Percentiles rank a stretch among this genome's conserved stretches.
Evolutionary conservation across 1,140 invertebrate species (phyloP).

Genomic region (Megathymus violae): DNA sequence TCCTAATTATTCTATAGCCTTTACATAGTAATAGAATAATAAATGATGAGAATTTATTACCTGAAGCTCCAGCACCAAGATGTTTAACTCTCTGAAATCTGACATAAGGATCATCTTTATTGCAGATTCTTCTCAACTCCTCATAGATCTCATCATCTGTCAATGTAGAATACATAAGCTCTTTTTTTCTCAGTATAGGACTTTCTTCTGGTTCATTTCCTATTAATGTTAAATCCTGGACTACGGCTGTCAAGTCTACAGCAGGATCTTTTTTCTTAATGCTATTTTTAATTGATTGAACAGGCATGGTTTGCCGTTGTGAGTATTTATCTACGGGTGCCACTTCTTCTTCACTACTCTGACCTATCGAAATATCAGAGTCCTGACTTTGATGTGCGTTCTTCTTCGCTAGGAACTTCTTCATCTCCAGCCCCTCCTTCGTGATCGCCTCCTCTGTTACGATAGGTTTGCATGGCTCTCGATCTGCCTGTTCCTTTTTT

Average conservation of each 20-base stretch:
- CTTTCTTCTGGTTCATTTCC: conserved; percentile 75
- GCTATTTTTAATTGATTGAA: conserved; percentile 62
- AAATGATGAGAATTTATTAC: conserved; percentile 57
- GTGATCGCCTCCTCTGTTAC: conserved; percentile 90
- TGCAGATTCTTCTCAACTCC: conserved; percentile 92
- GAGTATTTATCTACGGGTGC: conserved; percentile 56
- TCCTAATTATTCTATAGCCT: too few species aligned
- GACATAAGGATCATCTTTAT: conserved; percentile 89
- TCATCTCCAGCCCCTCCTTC: conserved; percentile 91
- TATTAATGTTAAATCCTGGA: conserved; percentile 72
- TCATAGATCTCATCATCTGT: conserved; percentile 94
- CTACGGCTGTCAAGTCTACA: conserved; percentile 72
- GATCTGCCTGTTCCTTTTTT: conserved; percentile 87
- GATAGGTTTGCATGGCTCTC: conserved; percentile 89
- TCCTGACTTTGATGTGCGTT: conserved; percentile 87
- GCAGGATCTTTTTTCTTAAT: conserved; percentile 73
- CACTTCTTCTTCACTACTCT: conserved; percentile 80
- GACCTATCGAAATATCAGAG: conserved; percentile 80
- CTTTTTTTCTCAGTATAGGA: conserved; percentile 85
- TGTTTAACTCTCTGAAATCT: conserved; percentile 93
- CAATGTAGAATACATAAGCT: conserved; percentile 83
- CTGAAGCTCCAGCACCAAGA: conserved; percentile 94
- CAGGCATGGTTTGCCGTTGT: conserved; percentile 78
- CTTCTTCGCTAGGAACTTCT: conserved; percentile 88
- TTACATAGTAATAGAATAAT: too few species aligned